Base-by-base conservation (phyloP, 2,888 invertebrate species). In the Cataglyphis rosenhaueri region DNA sequence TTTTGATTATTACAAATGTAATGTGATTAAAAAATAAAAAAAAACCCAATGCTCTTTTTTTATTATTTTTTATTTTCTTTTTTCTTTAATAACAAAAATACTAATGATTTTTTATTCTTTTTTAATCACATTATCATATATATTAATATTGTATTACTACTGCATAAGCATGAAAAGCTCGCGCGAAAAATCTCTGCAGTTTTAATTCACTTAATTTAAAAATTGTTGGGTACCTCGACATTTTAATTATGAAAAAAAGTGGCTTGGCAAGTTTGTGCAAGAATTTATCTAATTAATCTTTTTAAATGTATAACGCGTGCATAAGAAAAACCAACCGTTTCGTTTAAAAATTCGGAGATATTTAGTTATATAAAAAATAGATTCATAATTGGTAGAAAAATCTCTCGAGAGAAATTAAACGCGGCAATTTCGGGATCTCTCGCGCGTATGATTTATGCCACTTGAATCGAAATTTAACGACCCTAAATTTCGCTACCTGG, bases 401-500 rank as follows among this genome's bases (percentile, higher is more conserved):
- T 44, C 44, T 57, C 44, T 44, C 12, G 32, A 35, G 70, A 55
- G 68, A 57, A n/a, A 48, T 55, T 57, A 68, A 76, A 76, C 38
- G 29, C 32, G 52, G 12, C 32, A 25, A 15, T 71, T 79, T 8
- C 44, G 44, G 18, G 10, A 25, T 21, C 32, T 65, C 76, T 44
- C 29, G 59, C 59, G 38, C 32, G 9, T 41, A 65, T 57, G 18
- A 59, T 70, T 71, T 44, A 25, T 18, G 12, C 25, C 44, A 66
- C 76, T 52, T 65, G 21, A 52, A 52, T 52, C 32, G 44, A 59
- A 70, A 79, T 71, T 71, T 32, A 32, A 41, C 59, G 68, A 41
- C 5, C n/a, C 78, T 35, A 59, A 79, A 78, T 59, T 29, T 79
- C 44, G 44, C 57, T 41, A n/a, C 8, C 35, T 35, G 59, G 25